Evolutionary conservation across 1,140 invertebrate genomes (phyloP).

Genomic region (Diabrotica virgifera): DNA sequence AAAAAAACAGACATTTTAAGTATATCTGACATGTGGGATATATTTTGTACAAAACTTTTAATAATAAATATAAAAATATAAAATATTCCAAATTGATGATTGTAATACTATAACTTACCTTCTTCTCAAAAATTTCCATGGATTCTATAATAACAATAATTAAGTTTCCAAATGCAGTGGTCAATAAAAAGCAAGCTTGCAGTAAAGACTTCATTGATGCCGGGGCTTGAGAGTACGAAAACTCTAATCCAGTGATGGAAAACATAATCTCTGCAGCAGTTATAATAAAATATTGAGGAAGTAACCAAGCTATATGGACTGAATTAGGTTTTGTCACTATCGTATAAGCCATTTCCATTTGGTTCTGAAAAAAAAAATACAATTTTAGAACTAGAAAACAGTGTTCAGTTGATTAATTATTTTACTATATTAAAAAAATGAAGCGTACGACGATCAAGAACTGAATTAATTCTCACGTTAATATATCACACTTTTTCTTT

Average conservation of each 20-base stretch:
- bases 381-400: not conserved
- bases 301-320: conserved; percentile 76
- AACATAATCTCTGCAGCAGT: conserved; percentile 84
- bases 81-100: not conserved
- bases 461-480: too few species aligned
- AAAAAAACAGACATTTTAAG: too few species aligned
- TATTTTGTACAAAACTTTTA: too few species aligned
- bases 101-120: conserved; percentile 51
- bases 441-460: too few species aligned
- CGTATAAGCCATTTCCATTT: conserved; percentile 6
- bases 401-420: too few species aligned
- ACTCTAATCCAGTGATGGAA: conserved; percentile 87
- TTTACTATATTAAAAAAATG: too few species aligned
- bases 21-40: too few species aligned
- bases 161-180: conserved; percentile 87
- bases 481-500: too few species aligned
- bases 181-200: conserved; percentile 85
- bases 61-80: not conserved
- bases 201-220: conserved; percentile 90
- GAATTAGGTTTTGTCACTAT: conserved; percentile 64
- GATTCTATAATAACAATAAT: conserved; percentile 81
- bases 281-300: conserved; percentile 85
- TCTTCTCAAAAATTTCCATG: conserved; percentile 56
- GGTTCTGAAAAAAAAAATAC: not conserved
- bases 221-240: conserved; percentile 88